These are phyloP conservation scores for Rhodeus uyekii DNA, from an alignment of 2,797 vertebrate species.

Conservation along the genomic window DNA sequence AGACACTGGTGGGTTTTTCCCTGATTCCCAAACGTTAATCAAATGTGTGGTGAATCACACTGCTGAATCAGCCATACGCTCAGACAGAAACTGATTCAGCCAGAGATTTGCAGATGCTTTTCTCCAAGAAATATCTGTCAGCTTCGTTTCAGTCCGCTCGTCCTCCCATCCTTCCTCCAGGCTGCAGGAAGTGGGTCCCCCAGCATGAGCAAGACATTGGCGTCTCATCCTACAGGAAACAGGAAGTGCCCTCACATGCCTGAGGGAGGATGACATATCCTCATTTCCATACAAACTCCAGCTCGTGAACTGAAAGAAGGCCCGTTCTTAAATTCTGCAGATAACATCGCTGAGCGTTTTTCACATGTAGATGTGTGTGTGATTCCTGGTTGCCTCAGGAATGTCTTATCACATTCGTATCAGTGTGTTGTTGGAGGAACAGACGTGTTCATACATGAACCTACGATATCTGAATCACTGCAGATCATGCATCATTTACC, in stretches of 20 bases:
- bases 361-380: slow-evolving; percentile 3
- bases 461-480: slow-evolving; percentile 2
- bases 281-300: neutral
- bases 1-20: neutral
- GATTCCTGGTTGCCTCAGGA: slow-evolving; percentile 13
- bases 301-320: neutral
- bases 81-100: neutral
- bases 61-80: neutral
- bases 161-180: slow-evolving; percentile 38
- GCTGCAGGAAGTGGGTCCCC: slow-evolving; percentile 65
- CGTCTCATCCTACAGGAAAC: slow-evolving; percentile 67
- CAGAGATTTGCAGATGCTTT: neutral
- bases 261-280: slow-evolving; percentile 33
- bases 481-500: neutral
- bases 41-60: neutral
- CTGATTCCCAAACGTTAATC: neutral
- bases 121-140: slow-evolving; percentile 15
- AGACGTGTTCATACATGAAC: slow-evolving; percentile 6
- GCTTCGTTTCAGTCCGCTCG: neutral
- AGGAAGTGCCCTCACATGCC: slow-evolving; percentile 65
- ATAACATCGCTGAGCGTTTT: neutral
- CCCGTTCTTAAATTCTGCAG: neutral
- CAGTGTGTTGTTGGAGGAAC: neutral
- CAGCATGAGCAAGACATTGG: slow-evolving; percentile 52
- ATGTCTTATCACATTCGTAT: slow-evolving; percentile 18